Evolutionary conservation across 2,888 invertebrate species (phyloP).

Genomic region (Leptothorax acervorum): DNA sequence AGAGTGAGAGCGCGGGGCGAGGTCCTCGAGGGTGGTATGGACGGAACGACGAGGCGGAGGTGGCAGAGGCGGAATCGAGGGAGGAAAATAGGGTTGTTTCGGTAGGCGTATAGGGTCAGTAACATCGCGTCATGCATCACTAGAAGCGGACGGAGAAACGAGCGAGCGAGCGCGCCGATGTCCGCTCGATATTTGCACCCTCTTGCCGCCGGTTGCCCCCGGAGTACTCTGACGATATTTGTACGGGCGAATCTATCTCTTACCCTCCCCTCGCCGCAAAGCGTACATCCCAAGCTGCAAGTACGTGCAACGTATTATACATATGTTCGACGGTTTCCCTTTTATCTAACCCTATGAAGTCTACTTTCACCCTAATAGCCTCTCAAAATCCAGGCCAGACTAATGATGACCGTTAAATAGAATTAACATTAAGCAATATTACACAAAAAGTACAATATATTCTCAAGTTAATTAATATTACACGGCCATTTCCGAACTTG

Average conservation of each 20-base stretch:
- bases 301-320: constrained; percentile 4
- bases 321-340: neutral
- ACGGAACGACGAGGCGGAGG: constrained; percentile 23
- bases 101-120: constrained; percentile 77
- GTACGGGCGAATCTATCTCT: constrained; percentile 40
- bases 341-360: neutral
- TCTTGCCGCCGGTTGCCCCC: constrained; percentile 21
- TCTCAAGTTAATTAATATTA: constrained; percentile 14
- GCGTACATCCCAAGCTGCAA: constrained; percentile 13
- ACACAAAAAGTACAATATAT: neutral
- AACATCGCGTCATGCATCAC: constrained; percentile 78
- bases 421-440: neutral
- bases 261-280: constrained; percentile 1
- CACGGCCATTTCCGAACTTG: neutral
- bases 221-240: constrained; percentile 33
- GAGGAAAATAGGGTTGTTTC: constrained; percentile 75
- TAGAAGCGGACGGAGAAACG: constrained; percentile 64
- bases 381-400: neutral
- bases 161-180: constrained; percentile 33
- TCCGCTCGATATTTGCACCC: constrained; percentile 59
- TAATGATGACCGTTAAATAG: neutral
- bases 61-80: constrained; percentile 50
- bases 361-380: neutral
- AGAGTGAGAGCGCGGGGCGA: constrained; percentile 41
- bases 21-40: constrained; percentile 43